Percentiles rank a stretch among this genome's conserved stretches.
These are phyloP conservation scores for Craseonycteris thonglongyai DNA, from an alignment of 2,113 vertebrate species.

Conservation along the genomic window DNA sequence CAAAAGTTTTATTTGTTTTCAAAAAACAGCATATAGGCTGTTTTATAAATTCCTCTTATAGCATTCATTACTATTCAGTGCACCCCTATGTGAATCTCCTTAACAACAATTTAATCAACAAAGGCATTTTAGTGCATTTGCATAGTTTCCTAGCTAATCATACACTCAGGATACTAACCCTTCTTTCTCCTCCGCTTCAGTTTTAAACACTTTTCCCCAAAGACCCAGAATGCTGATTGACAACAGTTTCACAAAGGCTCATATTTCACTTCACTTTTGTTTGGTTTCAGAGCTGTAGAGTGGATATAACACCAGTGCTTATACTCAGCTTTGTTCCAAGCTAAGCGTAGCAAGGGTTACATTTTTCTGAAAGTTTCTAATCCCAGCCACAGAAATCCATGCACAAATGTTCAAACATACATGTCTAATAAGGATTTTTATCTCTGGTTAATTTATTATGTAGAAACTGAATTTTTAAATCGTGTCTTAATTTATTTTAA, in stretches of 20 bases:
- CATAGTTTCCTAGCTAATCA: neutral
- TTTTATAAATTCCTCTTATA: neutral
- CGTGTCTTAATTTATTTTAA: conserved; percentile 4
- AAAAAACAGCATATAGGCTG: neutral
- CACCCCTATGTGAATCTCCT: neutral
- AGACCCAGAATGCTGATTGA: neutral
- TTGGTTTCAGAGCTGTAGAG: neutral
- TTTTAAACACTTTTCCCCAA: neutral
- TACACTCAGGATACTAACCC: neutral
- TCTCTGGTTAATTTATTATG: neutral
- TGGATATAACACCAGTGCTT: neutral
- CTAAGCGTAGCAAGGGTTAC: neutral
- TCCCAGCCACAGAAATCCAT: neutral
- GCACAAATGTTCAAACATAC: neutral
- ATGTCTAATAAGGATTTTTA: neutral
- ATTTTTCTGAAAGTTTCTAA: conserved; percentile 2
- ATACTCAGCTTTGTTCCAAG: neutral
- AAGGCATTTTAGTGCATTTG: neutral
- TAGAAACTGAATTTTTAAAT: neutral
- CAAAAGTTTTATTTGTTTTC: neutral
- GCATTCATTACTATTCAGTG: neutral
- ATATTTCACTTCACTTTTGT: neutral
- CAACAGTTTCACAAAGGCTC: neutral
- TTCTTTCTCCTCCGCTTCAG: neutral
- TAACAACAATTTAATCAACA: neutral